phyloP scores from a whole-genome alignment of 2,888 invertebrate genomes.

The Alviniconcha strummeri region DNA sequence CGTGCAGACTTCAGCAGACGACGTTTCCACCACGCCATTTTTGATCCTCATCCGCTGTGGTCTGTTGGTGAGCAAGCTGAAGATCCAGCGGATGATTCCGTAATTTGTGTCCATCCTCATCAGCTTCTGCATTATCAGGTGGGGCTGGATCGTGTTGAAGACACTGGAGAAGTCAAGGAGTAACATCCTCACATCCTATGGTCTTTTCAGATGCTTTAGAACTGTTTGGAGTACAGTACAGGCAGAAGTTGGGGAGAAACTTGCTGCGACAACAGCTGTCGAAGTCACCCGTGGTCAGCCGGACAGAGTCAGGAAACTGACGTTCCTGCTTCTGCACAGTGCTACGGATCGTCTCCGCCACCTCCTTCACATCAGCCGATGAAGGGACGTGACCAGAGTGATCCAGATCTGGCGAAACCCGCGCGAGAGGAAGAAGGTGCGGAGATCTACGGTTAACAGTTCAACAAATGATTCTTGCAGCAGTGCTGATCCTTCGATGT shows the following conservation, averaged over 20 bases:
- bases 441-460: neutral
- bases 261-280: neutral
- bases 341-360: neutral
- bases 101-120: neutral
- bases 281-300: neutral
- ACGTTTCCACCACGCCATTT: neutral
- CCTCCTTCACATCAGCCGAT: neutral
- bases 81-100: neutral
- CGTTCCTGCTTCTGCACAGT: neutral
- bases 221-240: neutral
- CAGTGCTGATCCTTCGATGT: neutral
- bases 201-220: neutral
- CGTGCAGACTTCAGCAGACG: neutral
- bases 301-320: neutral
- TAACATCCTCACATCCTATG: neutral
- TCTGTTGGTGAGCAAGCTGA: neutral
- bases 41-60: neutral
- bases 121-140: neutral
- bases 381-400: neutral
- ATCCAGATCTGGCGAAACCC: neutral
- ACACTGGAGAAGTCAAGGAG: neutral
- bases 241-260: neutral
- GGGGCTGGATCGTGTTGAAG: slow-evolving; percentile 3
- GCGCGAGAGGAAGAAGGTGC: neutral
- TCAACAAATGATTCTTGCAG: neutral